Evolutionary conservation across 2,888 invertebrate species (phyloP).

Genomic region (Digitonthophagus gazella): DNA sequence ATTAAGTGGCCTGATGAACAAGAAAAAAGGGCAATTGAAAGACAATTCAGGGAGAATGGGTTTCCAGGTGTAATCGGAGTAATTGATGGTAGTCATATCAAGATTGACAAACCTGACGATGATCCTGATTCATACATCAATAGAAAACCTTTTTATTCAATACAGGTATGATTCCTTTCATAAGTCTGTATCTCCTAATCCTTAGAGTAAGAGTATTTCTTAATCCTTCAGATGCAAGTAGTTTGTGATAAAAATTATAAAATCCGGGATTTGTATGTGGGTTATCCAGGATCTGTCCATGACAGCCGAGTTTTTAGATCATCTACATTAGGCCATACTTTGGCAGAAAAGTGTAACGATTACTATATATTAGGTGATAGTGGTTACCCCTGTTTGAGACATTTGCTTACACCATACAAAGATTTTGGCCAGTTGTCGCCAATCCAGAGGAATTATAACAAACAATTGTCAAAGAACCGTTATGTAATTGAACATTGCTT

Average conservation of each 20-base stretch:
- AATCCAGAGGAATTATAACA: slow-evolving; percentile 17
- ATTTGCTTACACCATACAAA: slow-evolving; percentile 21
- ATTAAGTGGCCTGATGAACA: slow-evolving; percentile 25
- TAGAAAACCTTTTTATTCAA: slow-evolving; percentile 5
- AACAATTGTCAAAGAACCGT: slow-evolving; percentile 16
- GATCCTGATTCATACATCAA: slow-evolving; percentile 4
- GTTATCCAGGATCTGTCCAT: slow-evolving; percentile 22
- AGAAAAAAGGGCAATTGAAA: slow-evolving; percentile 21
- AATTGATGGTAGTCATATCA: slow-evolving; percentile 2
- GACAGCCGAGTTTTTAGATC: slow-evolving; percentile 18
- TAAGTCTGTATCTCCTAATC: background rate
- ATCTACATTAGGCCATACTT: slow-evolving; percentile 2
- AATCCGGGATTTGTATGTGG: no score
- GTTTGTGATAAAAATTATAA: no score
- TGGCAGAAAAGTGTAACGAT: slow-evolving; percentile 16
- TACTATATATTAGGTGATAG: slow-evolving; percentile 11
- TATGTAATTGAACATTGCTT: slow-evolving; percentile 23
- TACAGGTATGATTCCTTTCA: background rate
- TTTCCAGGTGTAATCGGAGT: slow-evolving; percentile 1
- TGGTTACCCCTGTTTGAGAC: slow-evolving; percentile 12
- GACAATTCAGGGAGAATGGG: slow-evolving; percentile 19
- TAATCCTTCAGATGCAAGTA: no score
- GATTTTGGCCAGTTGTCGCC: slow-evolving; percentile 17
- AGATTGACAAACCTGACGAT: slow-evolving; percentile 4
- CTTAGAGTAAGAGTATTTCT: no score